phyloP scores from a whole-genome alignment of 2,797 vertebrate species.

The Cottoperca gobio region DNA sequence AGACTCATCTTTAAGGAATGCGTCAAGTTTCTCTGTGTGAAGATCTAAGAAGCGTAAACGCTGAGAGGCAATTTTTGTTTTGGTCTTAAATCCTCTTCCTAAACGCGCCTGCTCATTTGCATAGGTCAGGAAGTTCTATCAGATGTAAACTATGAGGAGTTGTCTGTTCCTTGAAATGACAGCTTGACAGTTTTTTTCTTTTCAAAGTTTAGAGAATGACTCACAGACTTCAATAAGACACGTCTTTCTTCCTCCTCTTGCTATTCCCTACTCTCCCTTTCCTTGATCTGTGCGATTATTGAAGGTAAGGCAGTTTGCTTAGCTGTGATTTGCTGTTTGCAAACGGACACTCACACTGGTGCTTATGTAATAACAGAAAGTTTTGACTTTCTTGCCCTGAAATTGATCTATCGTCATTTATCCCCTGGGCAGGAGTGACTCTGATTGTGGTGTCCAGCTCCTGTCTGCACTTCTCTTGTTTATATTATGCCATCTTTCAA shows the following conservation, averaged over 20 bases:
- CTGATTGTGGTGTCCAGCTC: conserved; percentile 18
- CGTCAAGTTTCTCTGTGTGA: conserved; percentile 24
- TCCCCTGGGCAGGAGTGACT: neutral
- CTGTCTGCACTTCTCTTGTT: conserved; percentile 1
- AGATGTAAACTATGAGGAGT: conserved; percentile 20
- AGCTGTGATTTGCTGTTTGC: neutral
- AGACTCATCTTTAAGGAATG: neutral
- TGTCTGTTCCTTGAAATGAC: conserved; percentile 26
- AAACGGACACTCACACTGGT: neutral
- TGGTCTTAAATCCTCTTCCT: conserved; percentile 4
- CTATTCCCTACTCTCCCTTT: neutral
- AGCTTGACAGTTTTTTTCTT: conserved; percentile 11
- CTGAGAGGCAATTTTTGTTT: conserved; percentile 7
- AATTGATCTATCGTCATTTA: neutral
- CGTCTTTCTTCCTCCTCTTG: neutral
- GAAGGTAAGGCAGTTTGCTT: neutral
- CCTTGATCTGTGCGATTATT: neutral
- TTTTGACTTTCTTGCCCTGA: conserved; percentile 5
- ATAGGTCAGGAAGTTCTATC: conserved; percentile 24
- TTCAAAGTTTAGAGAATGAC: conserved; percentile 31
- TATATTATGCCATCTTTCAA: neutral
- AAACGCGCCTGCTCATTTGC: conserved; percentile 27
- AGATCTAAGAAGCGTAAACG: conserved; percentile 24
- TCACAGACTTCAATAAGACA: conserved; percentile 7
- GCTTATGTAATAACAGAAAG: neutral